Conservation (phyloP, 23 tunicate species). For the Styela clava region DNA sequence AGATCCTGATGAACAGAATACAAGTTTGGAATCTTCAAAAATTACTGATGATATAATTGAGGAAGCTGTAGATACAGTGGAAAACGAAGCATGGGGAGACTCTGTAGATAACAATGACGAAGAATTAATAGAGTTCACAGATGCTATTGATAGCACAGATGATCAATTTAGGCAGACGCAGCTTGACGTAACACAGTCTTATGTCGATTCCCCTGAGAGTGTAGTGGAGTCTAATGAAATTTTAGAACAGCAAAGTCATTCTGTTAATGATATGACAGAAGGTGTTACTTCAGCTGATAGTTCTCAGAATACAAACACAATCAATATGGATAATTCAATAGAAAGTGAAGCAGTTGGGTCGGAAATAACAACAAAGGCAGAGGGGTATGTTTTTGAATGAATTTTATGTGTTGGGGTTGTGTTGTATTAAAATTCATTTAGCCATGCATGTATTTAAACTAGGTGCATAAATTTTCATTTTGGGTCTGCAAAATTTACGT, state of each 20-base stretch:
- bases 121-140: slow-evolving; percentile 1
- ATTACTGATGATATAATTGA: not conserved
- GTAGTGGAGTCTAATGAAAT: not conserved
- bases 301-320: not conserved
- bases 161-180: not conserved
- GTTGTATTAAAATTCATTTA: not conserved
- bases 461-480: no score
- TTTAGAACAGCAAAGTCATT: not conserved
- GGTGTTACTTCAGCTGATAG: not conserved
- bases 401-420: not conserved
- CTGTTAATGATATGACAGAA: not conserved
- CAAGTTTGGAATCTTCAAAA: not conserved
- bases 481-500: no score
- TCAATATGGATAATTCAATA: not conserved
- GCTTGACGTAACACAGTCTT: not conserved
- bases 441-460: not conserved
- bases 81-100: not conserved
- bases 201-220: not conserved
- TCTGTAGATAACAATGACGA: slow-evolving; percentile 1
- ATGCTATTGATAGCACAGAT: slow-evolving; percentile 3
- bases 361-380: not conserved
- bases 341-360: not conserved
- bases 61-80: not conserved
- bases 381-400: not conserved
- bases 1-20: not conserved